Conservation (phyloP, 2,797 vertebrate genomes). For the Pipistrellus pygmaeus region DNA sequence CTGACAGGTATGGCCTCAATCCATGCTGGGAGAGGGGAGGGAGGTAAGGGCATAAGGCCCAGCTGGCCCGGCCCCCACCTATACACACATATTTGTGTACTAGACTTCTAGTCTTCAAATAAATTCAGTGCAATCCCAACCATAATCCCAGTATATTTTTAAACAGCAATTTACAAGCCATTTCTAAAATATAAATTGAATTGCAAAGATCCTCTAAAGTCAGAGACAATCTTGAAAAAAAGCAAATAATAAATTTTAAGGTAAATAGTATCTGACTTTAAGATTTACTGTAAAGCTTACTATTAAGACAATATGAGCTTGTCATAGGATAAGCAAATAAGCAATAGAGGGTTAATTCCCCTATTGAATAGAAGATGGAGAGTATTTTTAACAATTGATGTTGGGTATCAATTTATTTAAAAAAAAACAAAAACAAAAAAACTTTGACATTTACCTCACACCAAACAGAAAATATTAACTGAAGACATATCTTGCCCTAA, state of each 20-base stretch:
- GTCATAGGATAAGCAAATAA: not conserved
- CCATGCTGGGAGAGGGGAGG: too few species aligned
- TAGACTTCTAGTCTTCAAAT: not conserved
- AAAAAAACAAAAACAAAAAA: not conserved
- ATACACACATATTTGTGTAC: too few species aligned
- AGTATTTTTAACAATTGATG: not conserved
- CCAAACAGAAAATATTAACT: not conserved
- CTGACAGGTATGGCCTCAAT: too few species aligned
- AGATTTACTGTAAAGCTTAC: not conserved
- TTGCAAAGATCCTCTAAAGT: not conserved
- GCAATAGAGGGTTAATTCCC: not conserved
- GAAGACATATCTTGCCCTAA: not conserved
- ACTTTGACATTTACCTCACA: not conserved
- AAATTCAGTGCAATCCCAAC: not conserved
- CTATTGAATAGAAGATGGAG: not conserved
- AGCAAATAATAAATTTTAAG: not conserved
- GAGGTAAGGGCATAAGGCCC: too few species aligned
- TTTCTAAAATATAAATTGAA: constrained; percentile 30
- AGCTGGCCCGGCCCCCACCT: too few species aligned
- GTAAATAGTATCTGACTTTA: not conserved
- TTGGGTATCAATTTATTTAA: not conserved
- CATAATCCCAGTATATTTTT: not conserved
- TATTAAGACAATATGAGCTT: not conserved
- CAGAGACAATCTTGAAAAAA: not conserved
- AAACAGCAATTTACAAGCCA: not conserved